These are phyloP conservation scores for Coryphaenoides rupestris DNA, from an alignment of 2,113 vertebrate genomes.

Conservation along the genomic window DNA sequence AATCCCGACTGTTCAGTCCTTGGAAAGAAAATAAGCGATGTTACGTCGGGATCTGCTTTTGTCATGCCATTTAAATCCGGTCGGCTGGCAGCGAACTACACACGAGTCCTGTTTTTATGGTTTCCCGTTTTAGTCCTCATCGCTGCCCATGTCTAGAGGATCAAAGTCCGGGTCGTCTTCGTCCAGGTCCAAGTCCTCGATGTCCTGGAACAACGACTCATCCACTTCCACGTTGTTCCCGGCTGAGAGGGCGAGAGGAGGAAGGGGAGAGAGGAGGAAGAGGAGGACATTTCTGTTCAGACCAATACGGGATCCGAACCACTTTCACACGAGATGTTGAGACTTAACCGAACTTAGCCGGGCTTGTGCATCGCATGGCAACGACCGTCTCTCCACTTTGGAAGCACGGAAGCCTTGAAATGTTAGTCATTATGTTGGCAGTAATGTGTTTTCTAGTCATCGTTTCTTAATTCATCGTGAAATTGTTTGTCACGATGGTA, in stretches of 20 bases:
- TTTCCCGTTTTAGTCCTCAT: slow-evolving; percentile 68
- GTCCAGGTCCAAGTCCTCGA: slow-evolving; percentile 93
- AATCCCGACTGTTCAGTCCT: not conserved
- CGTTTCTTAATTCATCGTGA: too few species aligned
- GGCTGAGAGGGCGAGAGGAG: slow-evolving; percentile 60
- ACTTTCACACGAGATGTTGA: too few species aligned
- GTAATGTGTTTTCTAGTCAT: too few species aligned
- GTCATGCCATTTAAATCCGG: not conserved
- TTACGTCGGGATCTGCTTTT: not conserved
- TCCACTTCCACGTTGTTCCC: slow-evolving; percentile 96
- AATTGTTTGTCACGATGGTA: too few species aligned
- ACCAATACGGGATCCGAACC: too few species aligned
- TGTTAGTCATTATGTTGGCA: too few species aligned
- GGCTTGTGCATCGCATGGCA: too few species aligned
- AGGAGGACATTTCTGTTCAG: not conserved
- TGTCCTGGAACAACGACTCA: slow-evolving; percentile 96
- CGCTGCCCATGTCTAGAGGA: slow-evolving; percentile 84
- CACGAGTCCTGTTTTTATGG: not conserved
- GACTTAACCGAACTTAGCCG: too few species aligned
- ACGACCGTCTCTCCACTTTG: too few species aligned
- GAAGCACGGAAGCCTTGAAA: too few species aligned
- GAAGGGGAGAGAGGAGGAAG: too few species aligned
- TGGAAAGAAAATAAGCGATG: not conserved
- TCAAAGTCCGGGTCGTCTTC: slow-evolving; percentile 92
- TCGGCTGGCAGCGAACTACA: not conserved